Percentiles rank a stretch among this genome's conserved stretches.
phyloP scores from a whole-genome alignment of 2,113 vertebrate genomes.

The Felis chaus region DNA sequence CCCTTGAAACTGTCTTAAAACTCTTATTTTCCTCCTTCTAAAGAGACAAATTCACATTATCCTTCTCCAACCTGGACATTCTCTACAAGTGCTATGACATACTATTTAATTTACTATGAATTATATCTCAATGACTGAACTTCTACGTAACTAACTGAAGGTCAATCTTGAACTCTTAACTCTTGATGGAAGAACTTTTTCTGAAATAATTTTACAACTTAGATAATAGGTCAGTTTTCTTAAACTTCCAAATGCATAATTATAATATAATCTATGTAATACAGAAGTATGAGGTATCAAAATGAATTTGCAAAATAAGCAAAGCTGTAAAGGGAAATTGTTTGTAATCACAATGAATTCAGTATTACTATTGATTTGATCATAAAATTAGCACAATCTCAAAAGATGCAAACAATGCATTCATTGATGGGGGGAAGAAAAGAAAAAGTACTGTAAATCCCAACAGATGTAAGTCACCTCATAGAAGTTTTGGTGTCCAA shows the following conservation, averaged over 20 bases:
- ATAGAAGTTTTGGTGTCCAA: neutral
- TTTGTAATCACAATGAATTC: neutral
- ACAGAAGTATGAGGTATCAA: neutral
- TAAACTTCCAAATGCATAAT: neutral
- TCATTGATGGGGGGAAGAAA: neutral
- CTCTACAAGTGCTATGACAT: neutral
- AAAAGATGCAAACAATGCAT: neutral
- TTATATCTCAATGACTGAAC: neutral
- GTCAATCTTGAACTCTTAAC: neutral
- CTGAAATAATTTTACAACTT: constrained; percentile 26
- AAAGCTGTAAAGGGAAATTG: neutral
- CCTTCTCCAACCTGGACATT: neutral
- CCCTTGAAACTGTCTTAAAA: neutral
- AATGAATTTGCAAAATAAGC: neutral
- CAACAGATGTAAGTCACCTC: neutral
- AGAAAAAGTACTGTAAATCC: neutral
- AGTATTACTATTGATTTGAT: neutral
- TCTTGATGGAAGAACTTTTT: neutral
- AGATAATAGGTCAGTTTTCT: neutral
- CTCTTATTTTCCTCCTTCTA: neutral
- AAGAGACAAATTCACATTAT: neutral
- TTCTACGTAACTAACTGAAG: neutral
- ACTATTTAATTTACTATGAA: neutral
- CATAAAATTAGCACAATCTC: neutral
- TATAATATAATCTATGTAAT: neutral